Base-by-base conservation (phyloP, 30 jellyfish, hydroid and myxozoan genomes). In the Chrysaora quinquecirrha region DNA sequence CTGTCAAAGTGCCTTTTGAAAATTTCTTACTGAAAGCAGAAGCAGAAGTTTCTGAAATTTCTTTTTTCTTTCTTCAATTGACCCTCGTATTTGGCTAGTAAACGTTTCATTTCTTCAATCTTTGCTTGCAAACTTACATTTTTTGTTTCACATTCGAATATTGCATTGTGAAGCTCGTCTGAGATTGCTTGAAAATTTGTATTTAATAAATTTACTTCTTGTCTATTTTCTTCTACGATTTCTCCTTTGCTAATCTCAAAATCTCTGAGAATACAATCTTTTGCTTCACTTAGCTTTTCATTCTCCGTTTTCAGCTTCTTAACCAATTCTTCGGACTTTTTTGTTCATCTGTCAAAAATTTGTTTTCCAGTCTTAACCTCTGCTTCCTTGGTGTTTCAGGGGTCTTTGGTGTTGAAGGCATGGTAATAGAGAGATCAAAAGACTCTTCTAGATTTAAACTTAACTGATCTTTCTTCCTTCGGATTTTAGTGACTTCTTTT, bases 351-450 rank as follows among this genome's bases (percentile, higher is more conserved):
- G 11, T 9, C 32, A 60, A 10, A 25, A 21, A 25, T 60, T 60
- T 12, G 10, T 60, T 60, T 60, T 60, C 72, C 23, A n/a, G 32
- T n/a, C 72, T 21, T 10, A 60, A 25, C 72, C 33, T 60, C 23
- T 20, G 28, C 23, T 60, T 60, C 32, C 72, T n/a, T 60, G 72
- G 72, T 60, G 72, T 60, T 60, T 60, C 72, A 60, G n/a, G n/a
- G n/a, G n/a, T n/a, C n/a, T n/a, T n/a, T n/a, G 72, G 72, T 20
- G 28, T 60, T 25, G 9, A 22, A n/a, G 33, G 32, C 33, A 25
- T 22, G 10, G n/a, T 6, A 25, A 25, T 10, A 4, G 10, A 22
- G 32, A 60, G 33, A 25, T 6, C 72, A 60, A 60, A 60, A 60
- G 32, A n/a, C 10, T 60, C 72, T 6, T 20, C 23, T 6, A 60